Percentiles rank a stretch among this genome's conserved stretches.
These are phyloP conservation scores for Epirrhoe tristata DNA, from an alignment of 2,888 invertebrate genomes.

Conservation along the genomic window DNA sequence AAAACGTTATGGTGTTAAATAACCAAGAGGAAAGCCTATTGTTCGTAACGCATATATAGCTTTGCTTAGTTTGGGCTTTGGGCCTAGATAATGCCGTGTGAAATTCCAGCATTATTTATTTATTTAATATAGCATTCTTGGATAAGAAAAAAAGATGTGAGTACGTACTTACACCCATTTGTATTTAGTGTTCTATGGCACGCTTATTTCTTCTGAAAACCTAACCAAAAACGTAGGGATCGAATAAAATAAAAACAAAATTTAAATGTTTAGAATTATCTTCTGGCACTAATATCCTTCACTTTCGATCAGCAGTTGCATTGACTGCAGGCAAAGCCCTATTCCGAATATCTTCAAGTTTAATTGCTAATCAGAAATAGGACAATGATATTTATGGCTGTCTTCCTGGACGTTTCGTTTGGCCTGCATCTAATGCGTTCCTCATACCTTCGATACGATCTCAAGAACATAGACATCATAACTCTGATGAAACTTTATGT, in stretches of 20 bases:
- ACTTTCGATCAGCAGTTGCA: not conserved
- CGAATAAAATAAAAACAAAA: too few species aligned
- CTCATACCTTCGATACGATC: constrained; percentile 35
- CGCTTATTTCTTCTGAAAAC: too few species aligned
- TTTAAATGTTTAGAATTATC: too few species aligned
- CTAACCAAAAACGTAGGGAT: too few species aligned
- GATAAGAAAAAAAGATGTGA: not conserved
- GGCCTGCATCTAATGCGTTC: constrained; percentile 38
- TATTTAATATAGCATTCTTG: not conserved
- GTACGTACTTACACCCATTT: too few species aligned
- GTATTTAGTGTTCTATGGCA: too few species aligned
- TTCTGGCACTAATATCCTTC: not conserved
- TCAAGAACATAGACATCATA: constrained; percentile 18
- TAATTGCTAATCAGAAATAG: constrained; percentile 35
- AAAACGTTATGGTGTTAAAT: constrained; percentile 29
- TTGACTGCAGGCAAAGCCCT: not conserved
- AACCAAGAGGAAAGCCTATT: constrained; percentile 20
- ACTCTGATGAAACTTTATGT: too few species aligned
- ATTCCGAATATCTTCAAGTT: constrained; percentile 30
- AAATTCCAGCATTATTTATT: too few species aligned
- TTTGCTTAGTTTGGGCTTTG: too few species aligned
- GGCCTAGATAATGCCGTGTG: too few species aligned
- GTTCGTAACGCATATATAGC: constrained; percentile 13
- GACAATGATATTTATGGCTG: constrained; percentile 36
- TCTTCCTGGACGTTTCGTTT: constrained; percentile 39